Evolutionary conservation across 2,797 vertebrate species (phyloP), one percentile per base, ranked within the genome.

Genomic region (Streptopelia turtur): DNA sequence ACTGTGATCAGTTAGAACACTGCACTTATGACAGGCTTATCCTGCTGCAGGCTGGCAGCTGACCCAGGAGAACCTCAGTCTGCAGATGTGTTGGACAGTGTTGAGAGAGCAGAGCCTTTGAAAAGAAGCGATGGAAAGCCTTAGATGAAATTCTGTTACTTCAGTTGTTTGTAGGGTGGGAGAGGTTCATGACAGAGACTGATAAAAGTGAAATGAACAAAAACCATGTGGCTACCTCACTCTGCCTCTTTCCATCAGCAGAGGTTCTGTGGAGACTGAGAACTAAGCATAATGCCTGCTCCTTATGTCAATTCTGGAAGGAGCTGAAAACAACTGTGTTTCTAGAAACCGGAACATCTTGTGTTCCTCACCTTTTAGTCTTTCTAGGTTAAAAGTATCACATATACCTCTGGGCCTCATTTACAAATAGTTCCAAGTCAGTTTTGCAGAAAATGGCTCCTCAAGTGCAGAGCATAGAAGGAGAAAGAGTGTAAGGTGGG

Each of bases 201-300:
- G 93, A 90, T 92, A 95, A 87, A 93, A 91, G 86, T 89, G 89
- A 94, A 94, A 82, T 69, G 88, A 94, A 94, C 80, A 91, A 75
- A 95, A 91, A 80, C 2, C 90, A 69, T 91, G 74, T 95, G 95
- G 37, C 74, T 82, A 77, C 43, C 41, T 84, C 87, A 13, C 57
- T 87, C 4, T 1, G 3, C 49, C 52, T 61, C 39, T 59, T 78
- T 72, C 52, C 49, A 12, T 93, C 55, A 82, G 37, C 47, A 84
- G 80, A 92, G 30, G 11, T 84, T 95, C 52, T 70, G 23, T 63
- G n/a, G 43, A 39, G 25, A 31, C 22, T 64, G 65, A 88, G 59
- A 83, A 16, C 12, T 41, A 43, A 65, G 27, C n/a, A 6, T 39
- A 30, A 27, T 76, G 43, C 59, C 39, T 63, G 16, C 8, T 59